Evolutionary conservation across 2,113 vertebrate genomes (phyloP).

Genomic region (Phainopepla nitens): DNA sequence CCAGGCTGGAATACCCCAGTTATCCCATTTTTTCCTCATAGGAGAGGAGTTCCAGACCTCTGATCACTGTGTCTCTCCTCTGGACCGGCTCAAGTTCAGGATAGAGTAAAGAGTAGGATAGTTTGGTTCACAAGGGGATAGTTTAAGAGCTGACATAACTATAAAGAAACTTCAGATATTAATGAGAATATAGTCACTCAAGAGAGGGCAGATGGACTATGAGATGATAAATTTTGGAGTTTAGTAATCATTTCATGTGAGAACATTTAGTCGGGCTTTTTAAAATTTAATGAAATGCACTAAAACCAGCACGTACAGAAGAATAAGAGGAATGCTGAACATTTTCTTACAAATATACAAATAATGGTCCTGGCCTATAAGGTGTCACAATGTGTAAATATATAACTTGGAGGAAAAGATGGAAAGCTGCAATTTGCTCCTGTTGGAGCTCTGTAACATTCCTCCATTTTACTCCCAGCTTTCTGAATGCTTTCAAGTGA

Average conservation of each 20-base stretch:
- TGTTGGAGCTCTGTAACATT: neutral
- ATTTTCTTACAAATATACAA: neutral
- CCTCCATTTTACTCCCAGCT: neutral
- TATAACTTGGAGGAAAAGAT: neutral
- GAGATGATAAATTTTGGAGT: neutral
- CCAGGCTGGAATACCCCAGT: neutral
- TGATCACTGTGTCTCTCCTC: neutral
- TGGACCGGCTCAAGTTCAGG: neutral
- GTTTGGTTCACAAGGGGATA: neutral
- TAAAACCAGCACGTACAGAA: neutral
- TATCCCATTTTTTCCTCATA: neutral
- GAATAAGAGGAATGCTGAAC: neutral
- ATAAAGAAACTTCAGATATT: neutral
- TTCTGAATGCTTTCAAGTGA: constrained; percentile 41
- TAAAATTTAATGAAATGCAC: neutral
- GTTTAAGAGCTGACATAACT: neutral
- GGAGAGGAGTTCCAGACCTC: neutral
- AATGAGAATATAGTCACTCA: neutral
- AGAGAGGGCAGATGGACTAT: neutral
- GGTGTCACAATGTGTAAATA: neutral
- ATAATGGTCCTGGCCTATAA: neutral
- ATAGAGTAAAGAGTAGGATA: neutral
- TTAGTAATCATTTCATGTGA: neutral
- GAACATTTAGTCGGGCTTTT: neutral
- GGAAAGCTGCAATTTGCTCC: neutral